Evolutionary conservation across 1,140 invertebrate genomes (phyloP), one percentile per base, ranked within the genome.

Genomic region (Bicyclus anynana): DNA sequence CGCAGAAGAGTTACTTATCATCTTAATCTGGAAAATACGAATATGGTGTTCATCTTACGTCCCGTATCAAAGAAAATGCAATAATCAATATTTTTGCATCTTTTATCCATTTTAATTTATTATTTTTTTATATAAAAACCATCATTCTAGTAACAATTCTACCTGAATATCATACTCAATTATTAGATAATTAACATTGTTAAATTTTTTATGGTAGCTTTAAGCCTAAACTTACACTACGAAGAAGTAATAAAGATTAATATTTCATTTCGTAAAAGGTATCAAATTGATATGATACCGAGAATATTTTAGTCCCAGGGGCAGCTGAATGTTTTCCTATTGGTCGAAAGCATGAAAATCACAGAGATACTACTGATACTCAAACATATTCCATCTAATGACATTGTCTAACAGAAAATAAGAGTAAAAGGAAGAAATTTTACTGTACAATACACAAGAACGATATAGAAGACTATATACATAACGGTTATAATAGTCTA

Each of bases 71-170:
- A 74, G 70, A 76, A 71, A 77, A 67, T 71, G 66, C 53, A 71
- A 72, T 56, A 66, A 40, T 33, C 53, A 49, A 62, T 67, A 62
- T 67, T 69, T 65, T 69, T 76, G 67, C 65, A 56, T 72, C 70
- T 65, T 76, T 79, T 71, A 69, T 71, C 63, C 59, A 75, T 77
- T 75, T 71, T 62, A 77, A 54, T 74, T 77, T 69, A 72, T n/a
- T 78, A 69, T 65, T 79, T 57, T 54, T 81, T 84, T 82, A 80
- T 86, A 83, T 80, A 87, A 85, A 87, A 88, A 87, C 73, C 80
- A 84, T 77, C 78, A 77, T 74, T 84, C 80, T 88, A 86, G 74
- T 88, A 88, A 88, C 85, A 88, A 88, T 71, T 84, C 84, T 87
- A 87, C 80, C 67, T 72, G 83, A 74, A 84, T 87, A 87, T 84